phyloP scores from a whole-genome alignment of 1,140 invertebrate species.

The Pseudachorutes palmiensis region DNA sequence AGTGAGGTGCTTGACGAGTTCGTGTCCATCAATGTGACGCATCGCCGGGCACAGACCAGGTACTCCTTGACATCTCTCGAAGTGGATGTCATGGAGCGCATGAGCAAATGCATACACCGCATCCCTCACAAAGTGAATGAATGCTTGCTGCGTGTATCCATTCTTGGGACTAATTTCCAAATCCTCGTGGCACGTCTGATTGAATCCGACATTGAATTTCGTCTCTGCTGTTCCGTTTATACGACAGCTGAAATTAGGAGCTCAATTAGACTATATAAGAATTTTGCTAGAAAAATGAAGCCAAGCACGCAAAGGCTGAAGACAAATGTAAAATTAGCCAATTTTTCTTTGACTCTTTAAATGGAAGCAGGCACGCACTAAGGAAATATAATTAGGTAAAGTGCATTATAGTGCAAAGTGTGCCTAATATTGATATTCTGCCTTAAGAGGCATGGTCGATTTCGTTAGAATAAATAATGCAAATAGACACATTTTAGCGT shows the following conservation, averaged over 20 bases:
- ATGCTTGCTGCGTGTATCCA: conserved; percentile 46
- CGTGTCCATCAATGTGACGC: conserved; percentile 44
- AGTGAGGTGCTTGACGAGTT: conserved; percentile 45
- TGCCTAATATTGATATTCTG: too few relatives aligned
- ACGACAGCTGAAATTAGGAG: conserved; percentile 20
- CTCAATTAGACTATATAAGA: background rate
- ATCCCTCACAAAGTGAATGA: conserved; percentile 52
- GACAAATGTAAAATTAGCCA: background rate
- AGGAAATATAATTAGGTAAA: too few relatives aligned
- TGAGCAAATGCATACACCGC: conserved; percentile 51
- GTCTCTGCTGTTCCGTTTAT: conserved; percentile 6
- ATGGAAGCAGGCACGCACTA: too few relatives aligned
- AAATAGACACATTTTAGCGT: too few relatives aligned
- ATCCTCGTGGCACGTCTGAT: conserved; percentile 22
- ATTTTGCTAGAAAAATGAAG: background rate
- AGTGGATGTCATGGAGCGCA: conserved; percentile 47
- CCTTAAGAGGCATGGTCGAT: too few relatives aligned
- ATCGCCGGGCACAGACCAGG: conserved; percentile 46
- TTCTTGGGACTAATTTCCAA: conserved; percentile 22
- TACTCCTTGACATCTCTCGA: conserved; percentile 41
- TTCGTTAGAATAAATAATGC: too few relatives aligned
- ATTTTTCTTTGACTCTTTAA: too few relatives aligned
- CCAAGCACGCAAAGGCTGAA: background rate
- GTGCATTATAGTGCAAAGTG: too few relatives aligned
- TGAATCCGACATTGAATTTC: conserved; percentile 24